These are phyloP conservation scores for Hirundichthys speculiger DNA, from an alignment of 2,113 vertebrate genomes.

Conservation along the genomic window DNA sequence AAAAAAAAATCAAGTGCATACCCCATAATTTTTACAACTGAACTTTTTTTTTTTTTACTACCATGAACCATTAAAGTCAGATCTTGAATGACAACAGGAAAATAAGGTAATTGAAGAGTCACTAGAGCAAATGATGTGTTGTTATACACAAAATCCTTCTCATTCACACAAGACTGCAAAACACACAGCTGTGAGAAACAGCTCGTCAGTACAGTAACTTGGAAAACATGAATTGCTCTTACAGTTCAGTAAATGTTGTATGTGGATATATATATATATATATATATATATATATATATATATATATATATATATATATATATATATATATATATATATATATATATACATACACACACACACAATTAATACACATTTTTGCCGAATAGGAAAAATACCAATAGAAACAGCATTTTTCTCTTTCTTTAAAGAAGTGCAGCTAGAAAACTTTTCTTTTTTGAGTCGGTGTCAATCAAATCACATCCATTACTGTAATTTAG, in stretches of 20 bases:
- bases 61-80: slow-evolving; percentile 20
- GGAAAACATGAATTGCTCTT: slow-evolving; percentile 34
- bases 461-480: no score
- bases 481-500: no score
- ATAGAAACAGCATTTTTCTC: no score
- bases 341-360: no score
- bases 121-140: slow-evolving; percentile 39
- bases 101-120: slow-evolving; percentile 27
- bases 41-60: background rate
- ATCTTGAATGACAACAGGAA: slow-evolving; percentile 12
- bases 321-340: background rate
- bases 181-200: slow-evolving; percentile 38
- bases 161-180: slow-evolving; percentile 27
- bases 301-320: background rate
- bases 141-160: slow-evolving; percentile 20
- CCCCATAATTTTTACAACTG: slow-evolving; percentile 10
- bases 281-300: background rate
- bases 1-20: slow-evolving; percentile 17
- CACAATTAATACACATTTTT: no score
- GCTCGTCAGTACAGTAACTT: slow-evolving; percentile 49
- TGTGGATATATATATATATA: background rate
- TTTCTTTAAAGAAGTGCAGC: no score
- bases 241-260: slow-evolving; percentile 47
- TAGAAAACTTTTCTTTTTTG: no score
- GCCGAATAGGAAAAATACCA: no score